Base-by-base conservation (phyloP, 1,140 invertebrate species). In the Thereuonema tuberculata region DNA sequence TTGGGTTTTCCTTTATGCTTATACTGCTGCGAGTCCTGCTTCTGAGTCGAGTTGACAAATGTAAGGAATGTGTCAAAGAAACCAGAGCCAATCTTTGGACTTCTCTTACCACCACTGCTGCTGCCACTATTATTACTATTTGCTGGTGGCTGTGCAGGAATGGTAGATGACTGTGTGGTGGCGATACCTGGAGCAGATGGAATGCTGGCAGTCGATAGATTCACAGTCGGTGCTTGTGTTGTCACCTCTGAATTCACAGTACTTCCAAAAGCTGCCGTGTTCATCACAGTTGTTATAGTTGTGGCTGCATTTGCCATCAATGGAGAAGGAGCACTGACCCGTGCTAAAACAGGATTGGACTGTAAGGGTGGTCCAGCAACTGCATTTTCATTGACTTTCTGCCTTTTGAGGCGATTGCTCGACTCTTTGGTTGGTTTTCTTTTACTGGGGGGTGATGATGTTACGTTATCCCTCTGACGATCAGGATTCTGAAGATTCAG, bases 261-360 rank as follows among this genome's bases (percentile, higher is more conserved):
- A 27, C 53, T 28, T 24, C 3, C 2, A 5, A 53, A 46, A 5
- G 64, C 64, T 1, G 78, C 79, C 0, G 79, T 78, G 62, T 83
- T 84, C 17, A 82, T 81, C n/a, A 83, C 78, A 0, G 81, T 80
- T 12, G 81, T 85, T 48, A 85, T 84, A 14, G 84, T 84, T 1
- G 84, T 84, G 1, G 84, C 83, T 1, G 83, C 83, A 62, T 80
- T 80, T 1, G 83, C 83, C 48, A 86, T 83, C n/a, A 87, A 70
- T 1, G 82, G 81, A 69, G 79, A 82, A 0, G 81, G 80, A 65
- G 82, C 82, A 64, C 79, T 79, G 5, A 82, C 81, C 61, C 81
- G 72, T 17, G 81, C 76, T n/a, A 83, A 67, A 25, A 80, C 61
- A 55, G 79, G 67, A 55, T 58, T 52, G 21, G 61, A 52, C 20